Percentiles rank a stretch among this genome's conserved stretches.
These are phyloP conservation scores for Marmota monax DNA, from an alignment of 2,113 vertebrate genomes.

Conservation along the genomic window DNA sequence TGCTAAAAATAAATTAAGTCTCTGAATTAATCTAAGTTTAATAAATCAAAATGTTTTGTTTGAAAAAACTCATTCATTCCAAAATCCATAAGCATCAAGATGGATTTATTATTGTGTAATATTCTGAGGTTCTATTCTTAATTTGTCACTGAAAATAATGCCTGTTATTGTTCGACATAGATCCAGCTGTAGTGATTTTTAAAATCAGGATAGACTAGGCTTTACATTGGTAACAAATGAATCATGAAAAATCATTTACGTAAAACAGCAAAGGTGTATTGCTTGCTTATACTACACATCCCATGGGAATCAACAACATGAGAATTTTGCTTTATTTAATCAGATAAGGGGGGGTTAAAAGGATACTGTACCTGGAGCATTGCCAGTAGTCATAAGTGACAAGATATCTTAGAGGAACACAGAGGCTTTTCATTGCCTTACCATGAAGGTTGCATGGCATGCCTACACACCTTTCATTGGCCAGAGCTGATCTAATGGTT, in stretches of 20 bases:
- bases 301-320: not conserved
- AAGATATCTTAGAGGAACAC: not conserved
- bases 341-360: not conserved
- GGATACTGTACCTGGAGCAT: not conserved
- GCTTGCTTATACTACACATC: not conserved
- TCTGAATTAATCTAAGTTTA: conserved; percentile 54
- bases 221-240: conserved; percentile 26
- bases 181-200: not conserved
- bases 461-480: not conserved
- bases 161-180: not conserved
- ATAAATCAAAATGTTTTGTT: conserved; percentile 52
- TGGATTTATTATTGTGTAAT: not conserved
- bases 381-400: not conserved
- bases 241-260: not conserved
- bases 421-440: not conserved
- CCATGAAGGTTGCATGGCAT: not conserved
- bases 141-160: conserved; percentile 15
- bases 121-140: not conserved
- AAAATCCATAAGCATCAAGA: conserved; percentile 20
- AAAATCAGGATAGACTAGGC: not conserved
- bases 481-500: not conserved
- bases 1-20: conserved; percentile 48
- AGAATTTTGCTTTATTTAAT: not conserved
- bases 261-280: not conserved
- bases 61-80: conserved; percentile 6